Percentiles rank a stretch among this genome's conserved stretches.
Conservation (phyloP, 2,113 vertebrate species). For the Mus musculus region DNA sequence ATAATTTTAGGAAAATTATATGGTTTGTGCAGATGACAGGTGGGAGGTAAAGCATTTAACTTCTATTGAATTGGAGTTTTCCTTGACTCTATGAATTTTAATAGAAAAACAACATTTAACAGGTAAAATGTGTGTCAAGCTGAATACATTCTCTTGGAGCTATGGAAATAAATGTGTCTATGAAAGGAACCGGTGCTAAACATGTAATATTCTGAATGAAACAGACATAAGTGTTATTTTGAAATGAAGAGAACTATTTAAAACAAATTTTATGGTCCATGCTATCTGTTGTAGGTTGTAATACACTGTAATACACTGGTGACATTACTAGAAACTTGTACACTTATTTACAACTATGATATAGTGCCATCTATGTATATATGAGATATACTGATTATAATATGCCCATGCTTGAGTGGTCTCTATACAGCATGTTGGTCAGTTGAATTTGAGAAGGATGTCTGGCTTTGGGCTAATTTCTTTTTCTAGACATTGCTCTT, state of each 20-base stretch:
- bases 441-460: not conserved
- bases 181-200: conserved; percentile 42
- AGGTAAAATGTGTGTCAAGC: conserved; percentile 76
- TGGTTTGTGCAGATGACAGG: conserved; percentile 81
- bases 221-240: not conserved
- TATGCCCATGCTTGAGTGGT: accelerated
- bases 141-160: conserved; percentile 61
- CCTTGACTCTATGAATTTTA: conserved; percentile 78
- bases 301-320: not conserved
- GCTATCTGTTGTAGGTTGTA: not conserved
- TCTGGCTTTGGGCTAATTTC: not conserved
- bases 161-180: conserved; percentile 73
- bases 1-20: conserved; percentile 83
- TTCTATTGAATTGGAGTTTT: conserved; percentile 77
- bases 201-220: conserved; percentile 40
- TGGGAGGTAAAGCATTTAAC: conserved; percentile 77
- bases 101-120: conserved; percentile 79
- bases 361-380: not conserved
- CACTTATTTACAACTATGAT: not conserved
- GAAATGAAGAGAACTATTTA: not conserved
- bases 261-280: not conserved
- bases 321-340: not conserved
- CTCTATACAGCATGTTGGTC: not conserved
- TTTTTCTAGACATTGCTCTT: not conserved
- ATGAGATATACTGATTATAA: not conserved